Percentiles rank a stretch among this genome's conserved stretches.
Conservation (phyloP, 2,797 vertebrate genomes). For the Halcyon badia region DNA sequence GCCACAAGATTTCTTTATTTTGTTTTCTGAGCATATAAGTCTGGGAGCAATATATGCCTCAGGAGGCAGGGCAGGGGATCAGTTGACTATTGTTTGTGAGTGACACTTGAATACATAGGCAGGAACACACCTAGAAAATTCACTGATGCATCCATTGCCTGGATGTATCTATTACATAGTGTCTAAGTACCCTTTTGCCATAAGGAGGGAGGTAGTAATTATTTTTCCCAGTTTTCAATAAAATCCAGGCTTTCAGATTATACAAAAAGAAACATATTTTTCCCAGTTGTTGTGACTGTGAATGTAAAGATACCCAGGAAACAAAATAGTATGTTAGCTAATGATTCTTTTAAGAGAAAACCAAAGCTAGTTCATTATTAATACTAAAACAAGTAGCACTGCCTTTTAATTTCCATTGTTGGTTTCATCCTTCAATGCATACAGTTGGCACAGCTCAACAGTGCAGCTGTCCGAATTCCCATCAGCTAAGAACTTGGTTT, state of each 20-base stretch:
- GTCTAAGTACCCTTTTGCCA: background rate
- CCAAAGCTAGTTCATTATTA: background rate
- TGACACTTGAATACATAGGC: background rate
- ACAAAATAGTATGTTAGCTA: background rate
- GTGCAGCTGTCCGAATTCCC: background rate
- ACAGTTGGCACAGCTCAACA: background rate
- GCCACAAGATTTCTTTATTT: accelerated
- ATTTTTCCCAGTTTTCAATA: background rate
- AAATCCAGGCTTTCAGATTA: background rate
- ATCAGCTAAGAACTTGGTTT: background rate
- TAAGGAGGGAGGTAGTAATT: background rate
- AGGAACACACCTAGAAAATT: background rate
- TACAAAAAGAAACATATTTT: background rate
- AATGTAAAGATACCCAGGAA: background rate
- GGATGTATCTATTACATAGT: background rate
- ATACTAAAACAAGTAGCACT: background rate
- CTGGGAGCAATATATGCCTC: background rate
- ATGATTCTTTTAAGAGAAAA: background rate
- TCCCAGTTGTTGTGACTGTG: background rate
- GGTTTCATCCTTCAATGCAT: background rate
- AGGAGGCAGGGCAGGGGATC: background rate
- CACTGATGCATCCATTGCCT: background rate
- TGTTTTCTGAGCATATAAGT: background rate
- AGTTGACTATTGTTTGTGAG: background rate
- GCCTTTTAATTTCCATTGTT: background rate